Base-by-base conservation (phyloP, 2,113 vertebrate genomes). In the Channa maculata region DNA sequence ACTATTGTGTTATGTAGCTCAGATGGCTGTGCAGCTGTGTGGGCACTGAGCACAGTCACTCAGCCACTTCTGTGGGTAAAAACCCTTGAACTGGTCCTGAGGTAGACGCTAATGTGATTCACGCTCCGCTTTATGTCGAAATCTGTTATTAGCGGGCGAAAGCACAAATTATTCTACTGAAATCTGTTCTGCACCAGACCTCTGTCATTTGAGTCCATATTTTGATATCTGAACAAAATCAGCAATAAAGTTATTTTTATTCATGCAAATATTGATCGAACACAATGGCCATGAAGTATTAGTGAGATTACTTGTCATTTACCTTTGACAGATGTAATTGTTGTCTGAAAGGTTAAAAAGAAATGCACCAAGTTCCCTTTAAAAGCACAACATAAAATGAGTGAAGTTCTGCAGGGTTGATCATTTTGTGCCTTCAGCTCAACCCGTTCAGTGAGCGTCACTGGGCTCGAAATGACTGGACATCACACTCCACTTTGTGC, bases 11-110 rank as follows among this genome's bases (percentile, higher is more conserved):
- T 68, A 14, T 5, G 1, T 3, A 15, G 13, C 43, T 38, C 33
- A 38, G 33, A 41, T 71, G 60, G 64, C 53, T 65, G 76, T 43
- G 33, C 33, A 39, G 54, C 38, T 36, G 52, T 12, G 52, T 34
- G 24, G 51, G 8, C 64, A 13, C 48, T 8, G 41, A 48, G 52
- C 43, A 5, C 8, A 0, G 4, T 60, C n/a, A 50, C 14, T 50
- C 5, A 50, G 3, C n/a, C 3, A 2, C 49, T 51, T 15, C 49
- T 51, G n/a, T 15, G 5, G 5, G 13, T 49, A 49, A 49, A 4
- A 49, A 45, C 58, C 24, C 46, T 36, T 15, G n/a, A 3, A 1
- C 53, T 24, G 44, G 12, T 44, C 41, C 33, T 11, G 1, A 13
- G 3, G 39, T 0, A n/a, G 0, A 43, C 9, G 10, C 5, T 52